Conservation (phyloP, 2,888 invertebrate species). For the Trichacis sp. region DNA sequence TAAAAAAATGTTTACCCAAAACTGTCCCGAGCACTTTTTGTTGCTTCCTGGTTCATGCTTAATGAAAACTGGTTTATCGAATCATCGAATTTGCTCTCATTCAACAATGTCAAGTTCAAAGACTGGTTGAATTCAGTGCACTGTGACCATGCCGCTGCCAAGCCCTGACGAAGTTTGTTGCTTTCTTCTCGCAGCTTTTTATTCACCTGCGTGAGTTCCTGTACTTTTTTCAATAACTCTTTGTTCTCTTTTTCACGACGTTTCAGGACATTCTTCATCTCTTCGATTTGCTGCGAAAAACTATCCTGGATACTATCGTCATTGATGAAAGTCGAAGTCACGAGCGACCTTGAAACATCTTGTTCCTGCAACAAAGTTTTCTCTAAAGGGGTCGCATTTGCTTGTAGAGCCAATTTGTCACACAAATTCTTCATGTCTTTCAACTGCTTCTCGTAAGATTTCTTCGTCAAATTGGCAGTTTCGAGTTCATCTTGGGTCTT, state of each 20-base stretch:
- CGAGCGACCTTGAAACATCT: not conserved
- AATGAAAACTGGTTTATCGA: conserved; percentile 14
- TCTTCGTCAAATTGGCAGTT: conserved; percentile 54
- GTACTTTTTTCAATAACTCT: conserved; percentile 46
- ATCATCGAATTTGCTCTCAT: conserved; percentile 47
- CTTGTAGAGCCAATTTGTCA: conserved; percentile 57
- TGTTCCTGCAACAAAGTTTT: conserved; percentile 10
- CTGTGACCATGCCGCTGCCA: conserved; percentile 61
- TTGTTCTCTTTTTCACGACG: conserved; percentile 48
- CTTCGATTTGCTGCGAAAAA: conserved; percentile 49
- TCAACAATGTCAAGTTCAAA: conserved; percentile 30
- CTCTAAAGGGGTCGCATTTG: conserved; percentile 10
- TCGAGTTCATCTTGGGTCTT: conserved; percentile 53
- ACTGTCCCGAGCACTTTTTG: not conserved
- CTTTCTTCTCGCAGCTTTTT: conserved; percentile 52
- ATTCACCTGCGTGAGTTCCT: conserved; percentile 47
- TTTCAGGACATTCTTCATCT: conserved; percentile 45
- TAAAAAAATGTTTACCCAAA: too few species aligned
- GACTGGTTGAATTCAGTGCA: conserved; percentile 55
- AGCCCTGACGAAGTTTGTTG: conserved; percentile 56
- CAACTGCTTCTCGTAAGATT: conserved; percentile 63
- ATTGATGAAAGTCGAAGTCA: not conserved
- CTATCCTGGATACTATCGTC: conserved; percentile 31
- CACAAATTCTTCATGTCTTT: conserved; percentile 63
- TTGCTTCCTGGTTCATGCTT: not conserved